These are phyloP conservation scores for Geococcyx californianus DNA, from an alignment of 2,113 vertebrate genomes.

Conservation along the genomic window DNA sequence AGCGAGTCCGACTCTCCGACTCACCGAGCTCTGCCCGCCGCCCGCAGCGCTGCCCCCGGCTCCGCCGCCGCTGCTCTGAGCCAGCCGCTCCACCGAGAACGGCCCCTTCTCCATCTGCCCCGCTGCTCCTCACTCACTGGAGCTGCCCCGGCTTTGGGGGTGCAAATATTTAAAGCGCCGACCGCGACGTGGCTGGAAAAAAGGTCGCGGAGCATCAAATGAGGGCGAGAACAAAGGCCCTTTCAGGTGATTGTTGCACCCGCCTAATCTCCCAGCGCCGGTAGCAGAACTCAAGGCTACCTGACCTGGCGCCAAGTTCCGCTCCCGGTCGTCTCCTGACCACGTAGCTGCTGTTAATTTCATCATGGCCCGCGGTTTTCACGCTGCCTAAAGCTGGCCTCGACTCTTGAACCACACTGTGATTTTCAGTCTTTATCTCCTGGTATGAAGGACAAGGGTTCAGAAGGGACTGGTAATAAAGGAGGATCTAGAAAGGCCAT, in stretches of 20 bases:
- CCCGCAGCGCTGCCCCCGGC: background rate
- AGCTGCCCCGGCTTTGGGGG: background rate
- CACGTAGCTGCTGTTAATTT: background rate
- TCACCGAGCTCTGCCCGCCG: too few relatives aligned
- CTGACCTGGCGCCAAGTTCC: slow-evolving; percentile 63
- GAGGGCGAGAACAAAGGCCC: slow-evolving; percentile 54
- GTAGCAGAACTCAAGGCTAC: slow-evolving; percentile 21
- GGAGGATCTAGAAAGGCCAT: background rate
- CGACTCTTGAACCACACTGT: background rate
- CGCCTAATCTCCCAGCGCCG: slow-evolving; percentile 39
- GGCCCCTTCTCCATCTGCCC: background rate
- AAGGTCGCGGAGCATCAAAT: slow-evolving; percentile 29
- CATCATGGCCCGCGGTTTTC: background rate
- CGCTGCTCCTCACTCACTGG: background rate
- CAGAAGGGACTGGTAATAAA: background rate
- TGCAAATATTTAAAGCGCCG: slow-evolving; percentile 50
- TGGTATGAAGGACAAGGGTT: background rate
- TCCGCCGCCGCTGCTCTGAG: slow-evolving; percentile 73
- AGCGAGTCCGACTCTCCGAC: background rate
- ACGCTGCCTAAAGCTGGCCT: background rate
- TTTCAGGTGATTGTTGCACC: slow-evolving; percentile 68
- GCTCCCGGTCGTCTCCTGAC: background rate
- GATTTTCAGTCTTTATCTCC: background rate
- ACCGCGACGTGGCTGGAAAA: background rate
- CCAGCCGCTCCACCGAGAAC: slow-evolving; percentile 86